Percentiles rank a stretch among this genome's conserved stretches.
Conservation (phyloP, 2,797 vertebrate genomes). For the Gambusia yucatana region DNA sequence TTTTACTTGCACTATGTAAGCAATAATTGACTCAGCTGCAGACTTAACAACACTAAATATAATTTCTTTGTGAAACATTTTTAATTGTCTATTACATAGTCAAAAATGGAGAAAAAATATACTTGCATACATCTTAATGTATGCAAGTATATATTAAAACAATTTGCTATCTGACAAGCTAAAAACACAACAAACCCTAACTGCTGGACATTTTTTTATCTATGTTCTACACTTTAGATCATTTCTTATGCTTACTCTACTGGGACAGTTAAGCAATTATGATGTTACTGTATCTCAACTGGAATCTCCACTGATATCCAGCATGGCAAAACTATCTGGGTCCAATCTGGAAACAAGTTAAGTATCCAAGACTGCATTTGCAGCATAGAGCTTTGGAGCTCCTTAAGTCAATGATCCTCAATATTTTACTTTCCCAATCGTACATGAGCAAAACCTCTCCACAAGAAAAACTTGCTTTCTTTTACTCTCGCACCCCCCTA, state of each 20-base stretch:
- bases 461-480: conserved; percentile 43
- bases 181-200: not conserved
- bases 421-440: conserved; percentile 72
- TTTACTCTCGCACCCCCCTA: conserved; percentile 52
- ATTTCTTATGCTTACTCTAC: not conserved
- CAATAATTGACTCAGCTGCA: not conserved
- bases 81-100: not conserved
- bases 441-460: conserved; percentile 58
- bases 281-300: conserved; percentile 1
- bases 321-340: conserved; percentile 12
- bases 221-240: not conserved
- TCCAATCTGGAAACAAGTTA: conserved; percentile 34
- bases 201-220: not conserved
- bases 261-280: conserved; percentile 2
- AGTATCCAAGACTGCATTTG: conserved; percentile 35
- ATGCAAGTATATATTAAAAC: not conserved
- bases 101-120: not conserved
- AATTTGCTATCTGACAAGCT: not conserved
- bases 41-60: not conserved
- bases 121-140: no score
- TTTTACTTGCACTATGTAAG: not conserved
- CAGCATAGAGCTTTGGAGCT: conserved; percentile 48
- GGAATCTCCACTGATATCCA: conserved; percentile 3
- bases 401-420: conserved; percentile 62
- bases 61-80: not conserved